phyloP scores from a whole-genome alignment of 2,113 vertebrate genomes.

The Gasterosteus nipponicus region DNA sequence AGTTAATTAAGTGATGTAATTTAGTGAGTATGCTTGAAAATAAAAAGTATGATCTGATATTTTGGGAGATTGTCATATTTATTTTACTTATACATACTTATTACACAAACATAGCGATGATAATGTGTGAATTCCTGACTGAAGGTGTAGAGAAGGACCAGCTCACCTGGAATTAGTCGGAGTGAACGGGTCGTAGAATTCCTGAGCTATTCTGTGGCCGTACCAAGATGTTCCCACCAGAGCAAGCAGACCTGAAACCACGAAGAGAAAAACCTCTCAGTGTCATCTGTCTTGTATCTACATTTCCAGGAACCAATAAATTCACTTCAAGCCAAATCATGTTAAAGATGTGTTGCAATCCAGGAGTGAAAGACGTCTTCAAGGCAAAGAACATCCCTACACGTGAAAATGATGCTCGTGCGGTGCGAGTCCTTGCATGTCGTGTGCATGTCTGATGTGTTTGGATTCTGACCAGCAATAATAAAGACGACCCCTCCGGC shows the following conservation, averaged over 20 bases:
- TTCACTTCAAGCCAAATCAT: not conserved
- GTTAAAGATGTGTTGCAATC: not conserved
- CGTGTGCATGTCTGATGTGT: not conserved
- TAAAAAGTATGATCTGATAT: not conserved
- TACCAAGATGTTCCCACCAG: conserved; percentile 92
- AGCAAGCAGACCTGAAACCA: conserved; percentile 82
- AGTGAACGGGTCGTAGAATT: conserved; percentile 90
- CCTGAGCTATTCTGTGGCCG: conserved; percentile 85
- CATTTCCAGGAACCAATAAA: not conserved
- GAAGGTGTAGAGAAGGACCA: not conserved
- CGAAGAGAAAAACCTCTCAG: not conserved
- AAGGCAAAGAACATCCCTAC: not conserved
- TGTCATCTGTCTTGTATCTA: not conserved
- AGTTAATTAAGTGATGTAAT: not conserved
- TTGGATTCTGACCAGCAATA: conserved; percentile 82
- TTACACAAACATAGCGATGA: not conserved
- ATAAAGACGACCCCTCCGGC: conserved; percentile 87
- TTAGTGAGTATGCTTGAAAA: not conserved
- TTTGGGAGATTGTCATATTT: not conserved
- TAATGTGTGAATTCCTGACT: conserved; percentile 1
- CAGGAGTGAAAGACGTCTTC: conserved; percentile 1
- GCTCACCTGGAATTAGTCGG: conserved; percentile 90
- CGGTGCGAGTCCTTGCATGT: not conserved
- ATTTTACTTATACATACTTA: not conserved
- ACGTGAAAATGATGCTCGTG: not conserved